Evolutionary conservation across 2,888 invertebrate species (phyloP), one percentile per base, ranked within the genome.

Genomic region (Willowsia nigromaculata): DNA sequence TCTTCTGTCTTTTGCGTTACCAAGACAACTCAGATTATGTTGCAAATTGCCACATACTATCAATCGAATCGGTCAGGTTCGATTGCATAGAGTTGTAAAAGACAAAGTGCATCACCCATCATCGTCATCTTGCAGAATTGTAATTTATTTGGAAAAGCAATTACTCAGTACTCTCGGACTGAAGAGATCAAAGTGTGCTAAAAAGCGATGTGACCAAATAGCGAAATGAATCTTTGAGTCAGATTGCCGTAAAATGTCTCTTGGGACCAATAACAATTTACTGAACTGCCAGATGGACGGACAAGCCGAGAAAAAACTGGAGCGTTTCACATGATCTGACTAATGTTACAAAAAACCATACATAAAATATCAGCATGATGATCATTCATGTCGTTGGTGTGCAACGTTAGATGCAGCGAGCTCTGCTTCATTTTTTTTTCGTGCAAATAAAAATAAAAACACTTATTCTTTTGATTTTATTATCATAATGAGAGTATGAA

Each of bases 81-180:
- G 71, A 74, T 81, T 81, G 68, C 43, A 68, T 50, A 53, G 62
- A 68, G 74, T 30, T 59, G 71, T 68, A 37, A 40, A 71, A 40
- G 25, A 22, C 43, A 71, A 71, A 30, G 62, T 71, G 22, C 68
- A 50, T 76, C 76, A 47, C n/a, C 76, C 27, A 76, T 50, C 47
- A 30, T 80, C 85, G 62, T 85, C 76, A 81, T 56, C 30, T 47
- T 82, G 18, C 43, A 56, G 50, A 86, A 87, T 47, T 81, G 56
- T 25, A 80, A 62, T 53, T 80, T 86, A 80, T 85, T 81, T 86
- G 86, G 86, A 86, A 80, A 78, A 81, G 83, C 56, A 86, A 86
- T 81, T 81, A 81, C 81, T 86, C 80, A 25, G 25, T 56, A 22
- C 33, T 56, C 56, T 81, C 53, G 81, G 65, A 56, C 59, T 56